Base-by-base conservation (phyloP, 2,888 invertebrate species). In the Capitulum mitella region DNA sequence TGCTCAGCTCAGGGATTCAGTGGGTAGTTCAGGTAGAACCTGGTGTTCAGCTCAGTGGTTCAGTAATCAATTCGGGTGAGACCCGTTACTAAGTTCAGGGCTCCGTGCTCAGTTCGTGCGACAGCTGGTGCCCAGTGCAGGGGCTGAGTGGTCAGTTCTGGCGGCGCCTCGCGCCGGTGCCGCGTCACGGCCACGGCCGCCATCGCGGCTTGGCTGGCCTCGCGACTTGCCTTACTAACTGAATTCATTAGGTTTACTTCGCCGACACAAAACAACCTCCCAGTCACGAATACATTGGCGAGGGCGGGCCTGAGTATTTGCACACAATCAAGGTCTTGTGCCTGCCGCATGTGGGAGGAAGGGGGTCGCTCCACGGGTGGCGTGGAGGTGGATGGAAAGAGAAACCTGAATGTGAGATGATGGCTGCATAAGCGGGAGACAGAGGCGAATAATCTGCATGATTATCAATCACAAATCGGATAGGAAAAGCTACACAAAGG, bases 251-350 rank as follows among this genome's bases (percentile, higher is more conserved):
- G 34, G 19, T 64, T 34, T 34, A 34, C 64, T 64, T 64, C 34
- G 64, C 64, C 16, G 64, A 64, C 64, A 64, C 64, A 64, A 64
- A 64, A 64, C 64, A 64, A 64, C 34, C 64, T 32, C 14, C 19
- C 64, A 64, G 64, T 64, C 64, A 64, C 34, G 64, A 64, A 64
- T 64, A 64, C 64, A 64, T 64, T 64, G 64, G 64, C 34, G 64
- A 16, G 64, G 64, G 64, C 64, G 64, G 64, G 64, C 19, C 34
- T 34, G 34, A 34, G 64, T 64, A 64, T 64, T 64, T 64, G 64
- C 64, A 64, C 64, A 64, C 64, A 64, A 64, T 64, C 64, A 64
- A 34, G 64, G 64, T n/a, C n/a, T n/a, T n/a, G n/a, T n/a, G n/a
- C 34, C 64, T 19, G 29, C 34, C 34, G 19, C 3, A 51, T 16